Evolutionary conservation across 2,888 invertebrate species (phyloP).

Genomic region (Seladonia tumulorum): DNA sequence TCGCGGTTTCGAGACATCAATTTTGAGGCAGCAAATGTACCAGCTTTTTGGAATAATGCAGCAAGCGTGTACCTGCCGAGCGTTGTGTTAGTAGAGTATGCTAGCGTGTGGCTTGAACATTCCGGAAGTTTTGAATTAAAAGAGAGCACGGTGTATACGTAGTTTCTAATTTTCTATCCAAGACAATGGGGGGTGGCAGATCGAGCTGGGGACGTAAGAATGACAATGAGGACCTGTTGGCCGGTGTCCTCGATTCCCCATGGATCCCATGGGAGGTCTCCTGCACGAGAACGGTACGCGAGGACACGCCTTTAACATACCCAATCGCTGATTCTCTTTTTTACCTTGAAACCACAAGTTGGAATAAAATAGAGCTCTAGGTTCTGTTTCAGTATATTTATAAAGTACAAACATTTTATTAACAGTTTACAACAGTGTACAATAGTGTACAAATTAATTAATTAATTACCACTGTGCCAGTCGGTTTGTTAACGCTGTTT

Average conservation of each 20-base stretch:
- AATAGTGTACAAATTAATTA: too few relatives aligned
- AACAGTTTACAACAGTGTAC: too few relatives aligned
- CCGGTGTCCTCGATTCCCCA: constrained; percentile 1
- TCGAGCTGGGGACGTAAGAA: constrained; percentile 6
- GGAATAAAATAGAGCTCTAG: not conserved
- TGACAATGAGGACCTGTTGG: constrained; percentile 7
- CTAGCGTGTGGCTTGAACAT: not conserved
- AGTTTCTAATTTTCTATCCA: constrained; percentile 3
- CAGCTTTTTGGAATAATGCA: not conserved
- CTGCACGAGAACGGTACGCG: not conserved
- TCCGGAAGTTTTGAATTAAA: not conserved
- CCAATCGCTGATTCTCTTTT: not conserved
- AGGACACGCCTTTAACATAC: not conserved
- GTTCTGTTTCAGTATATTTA: not conserved
- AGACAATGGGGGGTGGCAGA: constrained; percentile 1
- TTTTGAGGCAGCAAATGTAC: not conserved
- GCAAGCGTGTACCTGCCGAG: not conserved
- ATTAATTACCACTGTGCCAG: too few relatives aligned
- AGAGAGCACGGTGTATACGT: not conserved
- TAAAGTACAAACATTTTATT: not conserved
- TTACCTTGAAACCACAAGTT: not conserved
- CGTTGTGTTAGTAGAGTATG: not conserved
- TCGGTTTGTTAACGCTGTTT: too few relatives aligned
- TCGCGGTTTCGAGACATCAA: not conserved
- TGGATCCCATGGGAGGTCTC: not conserved